Conservation (phyloP, 2,888 invertebrate species). For the Amphiduros pacificus region DNA sequence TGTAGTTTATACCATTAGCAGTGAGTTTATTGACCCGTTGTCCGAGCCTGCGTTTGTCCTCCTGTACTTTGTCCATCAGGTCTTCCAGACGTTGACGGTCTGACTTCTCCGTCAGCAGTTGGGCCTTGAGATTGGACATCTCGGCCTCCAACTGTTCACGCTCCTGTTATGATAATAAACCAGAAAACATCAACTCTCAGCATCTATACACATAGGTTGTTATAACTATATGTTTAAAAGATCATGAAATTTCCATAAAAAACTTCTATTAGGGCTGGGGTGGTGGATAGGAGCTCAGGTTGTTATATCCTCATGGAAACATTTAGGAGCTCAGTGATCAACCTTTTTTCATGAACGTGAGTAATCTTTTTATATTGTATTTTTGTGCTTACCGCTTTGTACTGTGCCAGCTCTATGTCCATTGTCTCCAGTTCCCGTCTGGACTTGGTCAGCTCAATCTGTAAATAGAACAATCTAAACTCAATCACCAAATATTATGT, state of each 20-base stretch:
- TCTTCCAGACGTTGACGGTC: slow-evolving; percentile 47
- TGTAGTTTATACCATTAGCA: slow-evolving; percentile 54
- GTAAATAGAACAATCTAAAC: slow-evolving; percentile 11
- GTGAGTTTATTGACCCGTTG: slow-evolving; percentile 54
- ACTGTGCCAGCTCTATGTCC: slow-evolving; percentile 46
- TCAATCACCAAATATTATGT: too few species aligned
- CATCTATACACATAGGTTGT: too few species aligned
- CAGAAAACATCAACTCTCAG: neutral
- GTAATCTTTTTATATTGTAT: too few species aligned
- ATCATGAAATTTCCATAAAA: too few species aligned
- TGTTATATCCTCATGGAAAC: too few species aligned
- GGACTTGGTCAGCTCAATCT: slow-evolving; percentile 52
- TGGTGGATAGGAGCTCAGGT: too few species aligned
- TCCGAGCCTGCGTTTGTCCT: slow-evolving; percentile 54
- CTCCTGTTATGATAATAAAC: slow-evolving; percentile 32
- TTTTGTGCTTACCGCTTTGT: slow-evolving; percentile 45
- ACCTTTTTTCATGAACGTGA: too few species aligned
- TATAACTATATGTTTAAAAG: too few species aligned
- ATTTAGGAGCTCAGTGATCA: too few species aligned
- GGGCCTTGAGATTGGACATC: slow-evolving; percentile 36
- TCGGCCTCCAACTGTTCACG: slow-evolving; percentile 40
- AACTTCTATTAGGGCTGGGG: too few species aligned
- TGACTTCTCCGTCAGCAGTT: slow-evolving; percentile 39
- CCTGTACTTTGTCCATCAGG: slow-evolving; percentile 51
- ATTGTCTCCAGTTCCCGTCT: slow-evolving; percentile 51